Evolutionary conservation across 2,113 vertebrate species (phyloP).

Genomic region (Dendrocopos noguchii): DNA sequence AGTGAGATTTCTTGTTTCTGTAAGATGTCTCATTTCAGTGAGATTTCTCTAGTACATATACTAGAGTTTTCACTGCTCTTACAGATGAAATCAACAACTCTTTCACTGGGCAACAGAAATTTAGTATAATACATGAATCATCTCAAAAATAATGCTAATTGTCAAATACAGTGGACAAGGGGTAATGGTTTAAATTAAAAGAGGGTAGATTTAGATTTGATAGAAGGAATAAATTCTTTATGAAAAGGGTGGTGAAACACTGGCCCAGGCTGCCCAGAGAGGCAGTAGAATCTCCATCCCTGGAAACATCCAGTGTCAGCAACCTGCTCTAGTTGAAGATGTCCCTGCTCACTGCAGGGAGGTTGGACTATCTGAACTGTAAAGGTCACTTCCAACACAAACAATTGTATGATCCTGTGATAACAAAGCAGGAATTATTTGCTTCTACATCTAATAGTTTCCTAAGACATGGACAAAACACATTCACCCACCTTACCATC

Average conservation of each 20-base stretch:
- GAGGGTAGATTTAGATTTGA: not conserved
- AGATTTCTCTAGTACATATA: not conserved
- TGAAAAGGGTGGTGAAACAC: not conserved
- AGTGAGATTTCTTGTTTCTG: no score
- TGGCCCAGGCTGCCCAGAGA: no score
- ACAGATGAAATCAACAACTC: not conserved
- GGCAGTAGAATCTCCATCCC: no score
- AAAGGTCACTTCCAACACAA: not conserved
- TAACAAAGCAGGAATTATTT: not conserved
- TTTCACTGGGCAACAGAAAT: not conserved
- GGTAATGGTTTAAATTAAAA: not conserved
- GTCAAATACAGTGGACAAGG: not conserved
- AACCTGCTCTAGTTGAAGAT: not conserved
- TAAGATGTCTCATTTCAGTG: not conserved
- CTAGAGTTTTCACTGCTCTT: not conserved
- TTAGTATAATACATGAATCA: not conserved
- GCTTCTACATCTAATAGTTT: not conserved
- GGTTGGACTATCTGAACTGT: not conserved
- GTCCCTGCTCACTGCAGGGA: not conserved
- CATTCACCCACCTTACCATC: not conserved
- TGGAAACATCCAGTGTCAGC: not conserved
- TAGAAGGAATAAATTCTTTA: not conserved
- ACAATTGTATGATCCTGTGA: not conserved
- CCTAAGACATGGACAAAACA: not conserved
- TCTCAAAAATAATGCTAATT: not conserved